Conservation (phyloP, 2,113 vertebrate species). For the Eublepharis macularius region DNA sequence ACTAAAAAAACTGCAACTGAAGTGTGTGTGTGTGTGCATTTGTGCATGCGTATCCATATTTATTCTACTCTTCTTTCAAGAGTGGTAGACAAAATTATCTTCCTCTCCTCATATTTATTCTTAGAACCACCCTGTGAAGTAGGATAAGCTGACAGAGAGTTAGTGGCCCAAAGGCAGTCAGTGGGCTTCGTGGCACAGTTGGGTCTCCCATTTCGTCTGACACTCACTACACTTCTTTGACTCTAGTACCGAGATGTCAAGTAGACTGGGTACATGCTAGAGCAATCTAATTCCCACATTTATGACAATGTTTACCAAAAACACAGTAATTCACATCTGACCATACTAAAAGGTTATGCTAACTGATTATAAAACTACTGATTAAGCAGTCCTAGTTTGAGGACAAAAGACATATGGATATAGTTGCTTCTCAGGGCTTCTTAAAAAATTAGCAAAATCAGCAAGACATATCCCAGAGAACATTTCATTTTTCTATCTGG, state of each 20-base stretch:
- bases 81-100: too few relatives aligned
- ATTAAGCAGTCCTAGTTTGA: background rate
- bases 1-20: background rate
- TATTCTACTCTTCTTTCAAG: too few relatives aligned
- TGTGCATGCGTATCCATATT: too few relatives aligned
- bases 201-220: too few relatives aligned
- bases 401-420: background rate
- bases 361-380: background rate
- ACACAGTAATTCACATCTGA: background rate
- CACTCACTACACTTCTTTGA: too few relatives aligned
- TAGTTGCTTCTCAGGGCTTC: background rate
- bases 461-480: background rate
- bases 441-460: background rate
- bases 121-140: too few relatives aligned
- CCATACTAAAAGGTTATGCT: background rate
- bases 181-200: too few relatives aligned
- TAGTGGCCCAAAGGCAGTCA: too few relatives aligned
- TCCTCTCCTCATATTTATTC: too few relatives aligned
- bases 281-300: background rate
- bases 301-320: background rate
- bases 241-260: too few relatives aligned
- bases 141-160: too few relatives aligned
- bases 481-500: background rate
- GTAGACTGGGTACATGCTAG: background rate
- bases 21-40: too few relatives aligned